These are phyloP conservation scores for Caenorhabditis sinica DNA, from an alignment of 2,888 invertebrate genomes.

Conservation along the genomic window DNA sequence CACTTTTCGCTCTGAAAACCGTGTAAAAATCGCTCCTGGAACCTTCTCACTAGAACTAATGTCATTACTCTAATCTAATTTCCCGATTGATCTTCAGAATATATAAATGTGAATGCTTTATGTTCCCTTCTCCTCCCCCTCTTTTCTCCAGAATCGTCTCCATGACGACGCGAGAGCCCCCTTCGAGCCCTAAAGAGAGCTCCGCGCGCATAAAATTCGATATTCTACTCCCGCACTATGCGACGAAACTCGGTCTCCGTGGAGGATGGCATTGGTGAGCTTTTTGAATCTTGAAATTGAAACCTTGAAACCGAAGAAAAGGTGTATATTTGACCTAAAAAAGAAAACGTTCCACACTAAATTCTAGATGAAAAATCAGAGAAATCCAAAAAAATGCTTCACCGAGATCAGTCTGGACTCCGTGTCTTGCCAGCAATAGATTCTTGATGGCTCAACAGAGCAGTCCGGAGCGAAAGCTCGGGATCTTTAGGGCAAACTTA, in stretches of 20 bases:
- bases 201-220: neutral
- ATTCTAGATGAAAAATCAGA: no score
- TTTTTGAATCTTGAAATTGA: neutral
- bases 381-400: no score
- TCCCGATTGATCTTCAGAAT: neutral
- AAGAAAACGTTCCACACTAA: no score
- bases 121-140: neutral
- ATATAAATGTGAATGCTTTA: slow-evolving; percentile 32
- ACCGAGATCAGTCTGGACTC: no score
- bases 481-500: no score
- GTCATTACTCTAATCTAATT: neutral
- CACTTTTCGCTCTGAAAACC: no score
- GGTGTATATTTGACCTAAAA: neutral
- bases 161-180: neutral
- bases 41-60: no score
- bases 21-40: neutral
- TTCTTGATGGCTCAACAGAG: no score
- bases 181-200: no score
- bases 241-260: slow-evolving; percentile 58
- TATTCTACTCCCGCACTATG: slow-evolving; percentile 18
- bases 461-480: no score
- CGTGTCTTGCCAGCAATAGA: no score
- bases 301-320: neutral
- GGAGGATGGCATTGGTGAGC: slow-evolving; percentile 53
- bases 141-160: neutral